Conservation (phyloP, 2,797 vertebrate species). For the Cygnus olor region DNA sequence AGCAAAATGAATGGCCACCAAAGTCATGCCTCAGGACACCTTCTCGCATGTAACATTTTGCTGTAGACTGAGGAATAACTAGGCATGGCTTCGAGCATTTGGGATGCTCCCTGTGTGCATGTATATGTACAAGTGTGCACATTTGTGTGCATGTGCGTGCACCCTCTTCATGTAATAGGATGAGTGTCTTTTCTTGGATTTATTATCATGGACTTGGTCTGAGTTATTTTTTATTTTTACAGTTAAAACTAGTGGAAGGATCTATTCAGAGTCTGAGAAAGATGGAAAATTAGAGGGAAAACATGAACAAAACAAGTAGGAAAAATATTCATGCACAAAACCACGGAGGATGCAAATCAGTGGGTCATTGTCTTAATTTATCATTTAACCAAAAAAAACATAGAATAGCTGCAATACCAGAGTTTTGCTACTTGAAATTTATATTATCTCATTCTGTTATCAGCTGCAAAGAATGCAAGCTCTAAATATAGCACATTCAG, state of each 20-base stretch:
- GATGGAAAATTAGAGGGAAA: not conserved
- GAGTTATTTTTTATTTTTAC: not conserved
- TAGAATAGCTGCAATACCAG: not conserved
- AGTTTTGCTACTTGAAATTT: slow-evolving; percentile 48
- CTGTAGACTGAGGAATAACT: not conserved
- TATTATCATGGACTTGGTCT: not conserved
- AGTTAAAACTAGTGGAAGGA: not conserved
- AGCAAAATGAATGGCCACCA: not conserved
- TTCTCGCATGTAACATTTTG: not conserved
- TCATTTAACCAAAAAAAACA: not conserved
- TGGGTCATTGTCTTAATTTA: not conserved
- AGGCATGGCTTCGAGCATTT: not conserved
- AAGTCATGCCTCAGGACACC: not conserved
- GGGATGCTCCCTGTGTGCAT: not conserved
- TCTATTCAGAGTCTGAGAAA: not conserved
- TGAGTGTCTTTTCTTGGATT: not conserved
- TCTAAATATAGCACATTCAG: slow-evolving; percentile 72
- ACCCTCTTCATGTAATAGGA: not conserved
- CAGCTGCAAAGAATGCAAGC: slow-evolving; percentile 55
- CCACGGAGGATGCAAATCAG: not conserved
- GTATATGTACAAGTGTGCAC: fast-evolving
- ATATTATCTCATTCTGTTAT: slow-evolving; percentile 68
- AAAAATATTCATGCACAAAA: not conserved
- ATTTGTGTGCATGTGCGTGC: not conserved
- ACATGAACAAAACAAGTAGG: not conserved